Conservation (phyloP, 2,113 vertebrate species). For the Diadophis punctatus region DNA sequence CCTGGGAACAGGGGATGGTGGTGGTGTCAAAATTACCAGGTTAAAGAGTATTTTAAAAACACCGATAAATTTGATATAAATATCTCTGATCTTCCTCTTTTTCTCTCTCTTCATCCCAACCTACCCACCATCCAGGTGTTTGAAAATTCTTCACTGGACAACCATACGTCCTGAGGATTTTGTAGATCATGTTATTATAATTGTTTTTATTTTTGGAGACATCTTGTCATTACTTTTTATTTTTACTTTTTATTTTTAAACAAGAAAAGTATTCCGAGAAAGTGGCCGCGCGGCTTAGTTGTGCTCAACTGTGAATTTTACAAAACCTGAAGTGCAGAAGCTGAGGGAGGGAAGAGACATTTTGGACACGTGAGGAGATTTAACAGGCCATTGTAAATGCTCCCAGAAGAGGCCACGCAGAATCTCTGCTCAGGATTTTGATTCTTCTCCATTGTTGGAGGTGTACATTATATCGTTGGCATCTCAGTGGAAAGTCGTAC, state of each 20-base stretch:
- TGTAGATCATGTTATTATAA: slow-evolving; percentile 29
- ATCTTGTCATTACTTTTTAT: neutral
- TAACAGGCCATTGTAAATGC: too few relatives aligned
- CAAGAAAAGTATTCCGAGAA: neutral
- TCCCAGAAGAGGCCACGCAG: neutral
- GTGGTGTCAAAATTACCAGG: neutral
- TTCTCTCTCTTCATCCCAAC: neutral
- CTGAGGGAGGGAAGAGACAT: neutral
- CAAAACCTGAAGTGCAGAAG: slow-evolving; percentile 3
- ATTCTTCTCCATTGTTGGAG: neutral
- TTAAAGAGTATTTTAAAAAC: neutral
- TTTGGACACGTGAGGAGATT: neutral
- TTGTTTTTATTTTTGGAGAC: neutral
- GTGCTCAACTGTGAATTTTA: neutral
- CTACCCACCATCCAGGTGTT: neutral
- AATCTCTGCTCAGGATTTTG: neutral
- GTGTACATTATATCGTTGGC: neutral
- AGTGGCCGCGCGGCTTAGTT: neutral
- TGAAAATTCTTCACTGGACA: slow-evolving; percentile 9
- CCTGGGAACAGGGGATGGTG: neutral
- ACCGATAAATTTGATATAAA: neutral
- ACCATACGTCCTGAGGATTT: slow-evolving; percentile 35
- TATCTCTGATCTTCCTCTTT: neutral
- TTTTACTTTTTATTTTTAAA: neutral
- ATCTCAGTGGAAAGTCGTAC: rapidly evolving